These are phyloP conservation scores for Kudoa iwatai DNA, from an alignment of 30 jellyfish, hydroid and myxozoan genomes.

Conservation along the genomic window DNA sequence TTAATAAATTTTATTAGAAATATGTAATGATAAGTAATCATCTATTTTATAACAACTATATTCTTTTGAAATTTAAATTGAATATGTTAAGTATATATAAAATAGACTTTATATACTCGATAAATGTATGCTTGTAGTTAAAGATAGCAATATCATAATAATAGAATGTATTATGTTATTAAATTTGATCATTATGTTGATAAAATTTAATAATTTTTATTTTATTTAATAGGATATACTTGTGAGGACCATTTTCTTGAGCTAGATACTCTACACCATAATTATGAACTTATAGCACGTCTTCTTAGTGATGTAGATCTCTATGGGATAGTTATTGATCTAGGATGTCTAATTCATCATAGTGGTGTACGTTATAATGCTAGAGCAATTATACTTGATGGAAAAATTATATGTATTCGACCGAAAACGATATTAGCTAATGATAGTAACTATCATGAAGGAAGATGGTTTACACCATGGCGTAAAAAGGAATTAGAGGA, in stretches of 20 bases:
- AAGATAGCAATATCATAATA: too few species aligned
- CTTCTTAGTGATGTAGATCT: conserved; percentile 21
- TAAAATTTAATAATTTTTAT: too few species aligned
- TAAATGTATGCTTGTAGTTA: too few species aligned
- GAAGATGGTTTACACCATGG: conserved; percentile 56
- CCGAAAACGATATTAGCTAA: conserved; percentile 33
- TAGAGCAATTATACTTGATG: conserved; percentile 23
- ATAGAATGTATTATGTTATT: too few species aligned
- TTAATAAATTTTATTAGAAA: too few species aligned
- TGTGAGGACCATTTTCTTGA: conserved; percentile 69
- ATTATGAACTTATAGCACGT: conserved; percentile 47
- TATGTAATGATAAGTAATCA: too few species aligned
- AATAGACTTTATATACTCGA: too few species aligned
- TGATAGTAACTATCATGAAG: conserved; percentile 19
- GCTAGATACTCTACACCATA: conserved; percentile 27
- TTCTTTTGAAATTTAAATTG: too few species aligned
- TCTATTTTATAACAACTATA: too few species aligned
- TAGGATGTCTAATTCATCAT: conserved; percentile 28
- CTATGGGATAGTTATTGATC: conserved; percentile 23
- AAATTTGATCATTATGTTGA: too few species aligned
- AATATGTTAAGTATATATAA: too few species aligned
- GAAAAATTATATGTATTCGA: conserved; percentile 11
- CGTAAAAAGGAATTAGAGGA: conserved; percentile 3
- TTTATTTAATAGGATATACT: conserved; percentile 74
- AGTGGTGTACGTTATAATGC: conserved; percentile 31